Evolutionary conservation across 2,797 vertebrate genomes (phyloP).

Genomic region (Danio choprae): DNA sequence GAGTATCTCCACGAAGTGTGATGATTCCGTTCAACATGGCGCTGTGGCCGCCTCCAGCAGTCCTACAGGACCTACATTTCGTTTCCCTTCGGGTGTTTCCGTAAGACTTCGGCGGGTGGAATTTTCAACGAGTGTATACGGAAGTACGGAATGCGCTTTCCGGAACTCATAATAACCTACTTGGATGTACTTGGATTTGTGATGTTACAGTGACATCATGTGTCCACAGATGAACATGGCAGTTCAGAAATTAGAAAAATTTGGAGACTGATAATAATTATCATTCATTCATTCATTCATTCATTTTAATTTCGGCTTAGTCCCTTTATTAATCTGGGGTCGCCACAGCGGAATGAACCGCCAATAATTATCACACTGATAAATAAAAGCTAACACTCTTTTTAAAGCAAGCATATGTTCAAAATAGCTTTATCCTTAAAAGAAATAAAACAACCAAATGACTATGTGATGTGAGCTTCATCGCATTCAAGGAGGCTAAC

Average conservation of each 20-base stretch:
- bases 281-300: too few relatives aligned
- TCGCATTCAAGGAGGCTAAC: neutral
- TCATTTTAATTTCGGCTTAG: too few relatives aligned
- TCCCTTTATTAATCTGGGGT: too few relatives aligned
- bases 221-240: neutral
- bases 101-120: conserved; percentile 79
- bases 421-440: neutral
- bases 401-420: conserved; percentile 8
- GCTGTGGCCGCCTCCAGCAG: conserved; percentile 97
- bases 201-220: conserved; percentile 43
- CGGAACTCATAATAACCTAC: neutral
- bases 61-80: conserved; percentile 95
- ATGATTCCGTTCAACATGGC: conserved; percentile 97
- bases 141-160: neutral
- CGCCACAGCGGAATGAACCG: too few relatives aligned
- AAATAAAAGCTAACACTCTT: neutral
- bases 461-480: neutral
- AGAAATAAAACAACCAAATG: too few relatives aligned
- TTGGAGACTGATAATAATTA: neutral
- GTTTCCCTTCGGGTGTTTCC: conserved; percentile 61
- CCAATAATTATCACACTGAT: neutral
- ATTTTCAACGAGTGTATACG: conserved; percentile 12
- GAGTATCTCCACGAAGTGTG: conserved; percentile 80
- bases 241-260: neutral
- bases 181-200: conserved; percentile 10